Evolutionary conservation across 2,888 invertebrate genomes (phyloP), one percentile per base, ranked within the genome.

Genomic region (Platycheirus rosarum): DNA sequence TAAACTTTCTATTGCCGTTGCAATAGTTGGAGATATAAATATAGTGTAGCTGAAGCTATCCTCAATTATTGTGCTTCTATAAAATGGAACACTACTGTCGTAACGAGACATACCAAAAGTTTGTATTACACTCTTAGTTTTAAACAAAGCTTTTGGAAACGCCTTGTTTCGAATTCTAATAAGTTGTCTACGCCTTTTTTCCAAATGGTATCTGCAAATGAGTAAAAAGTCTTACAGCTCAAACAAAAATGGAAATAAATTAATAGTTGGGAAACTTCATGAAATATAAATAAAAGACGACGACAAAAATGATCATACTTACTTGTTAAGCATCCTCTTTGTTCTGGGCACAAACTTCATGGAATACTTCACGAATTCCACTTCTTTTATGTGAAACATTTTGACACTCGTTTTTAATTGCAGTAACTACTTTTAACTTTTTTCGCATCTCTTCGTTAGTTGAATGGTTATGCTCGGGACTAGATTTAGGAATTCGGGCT

Each of bases 111-210:
- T 44, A 26, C 42, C 60, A 60, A 44, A 42, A 60, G 11, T 60
- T 42, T 44, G 2, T 14, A 60, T 42, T 1, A 60, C 44, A 60
- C 60, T 60, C 42, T 60, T 11, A 44, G 42, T 60, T 60, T 16
- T 23, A 16, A 60, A 60, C 26, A 60, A 42, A 44, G 60, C 44
- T 60, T 60, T 60, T 23, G 60, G 60, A 14, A 42, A 60, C 42
- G 44, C 37, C 5, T 23, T 37, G 20, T 55, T 55, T 37, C 55
- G 37, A 23, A 20, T 40, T 37, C 40, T 11, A n/a, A 55, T 55
- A 20, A 60, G 42, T 60, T 55, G 40, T 18, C 37, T 37, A 11
- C 55, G 20, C 8, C 18, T 23, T 55, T n/a, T 55, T 55, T 37
- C 23, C 23, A 40, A 55, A 55, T 40, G 13, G 20, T 40, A 55